These are phyloP conservation scores for Nephrocerus scutellatus DNA, from an alignment of 2,888 invertebrate species.

Conservation along the genomic window DNA sequence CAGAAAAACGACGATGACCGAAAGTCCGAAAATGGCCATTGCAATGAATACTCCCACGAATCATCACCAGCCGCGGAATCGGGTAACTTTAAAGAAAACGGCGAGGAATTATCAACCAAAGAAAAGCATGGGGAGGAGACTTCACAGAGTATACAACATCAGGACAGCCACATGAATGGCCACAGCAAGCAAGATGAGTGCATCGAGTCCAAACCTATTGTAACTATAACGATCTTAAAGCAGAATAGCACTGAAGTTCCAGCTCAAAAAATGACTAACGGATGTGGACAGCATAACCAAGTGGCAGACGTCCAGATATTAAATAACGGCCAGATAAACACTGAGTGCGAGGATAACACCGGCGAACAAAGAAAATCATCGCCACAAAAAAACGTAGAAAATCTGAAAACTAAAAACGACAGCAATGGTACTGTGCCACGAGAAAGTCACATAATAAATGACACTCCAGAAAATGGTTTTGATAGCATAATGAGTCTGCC, in stretches of 20 bases:
- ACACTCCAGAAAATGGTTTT: slow-evolving; percentile 37
- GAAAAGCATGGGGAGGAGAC: no score
- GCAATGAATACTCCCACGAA: slow-evolving; percentile 14
- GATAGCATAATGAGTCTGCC: slow-evolving; percentile 46
- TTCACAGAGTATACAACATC: no score
- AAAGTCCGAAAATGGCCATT: slow-evolving; percentile 30
- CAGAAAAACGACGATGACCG: slow-evolving; percentile 29
- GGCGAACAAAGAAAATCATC: neutral
- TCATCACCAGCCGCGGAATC: no score
- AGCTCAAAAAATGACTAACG: slow-evolving; percentile 20
- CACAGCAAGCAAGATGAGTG: no score
- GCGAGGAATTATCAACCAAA: no score
- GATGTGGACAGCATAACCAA: slow-evolving; percentile 47
- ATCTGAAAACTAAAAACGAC: slow-evolving; percentile 13
- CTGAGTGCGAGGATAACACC: no score
- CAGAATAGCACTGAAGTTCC: slow-evolving; percentile 56
- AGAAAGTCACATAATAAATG: slow-evolving; percentile 1
- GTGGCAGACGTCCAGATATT: slow-evolving; percentile 51
- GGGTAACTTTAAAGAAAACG: no score
- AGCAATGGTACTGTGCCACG: slow-evolving; percentile 8
- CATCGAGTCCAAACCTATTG: slow-evolving; percentile 56
- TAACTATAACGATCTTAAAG: slow-evolving; percentile 64
- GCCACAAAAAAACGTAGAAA: slow-evolving; percentile 11
- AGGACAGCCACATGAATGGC: slow-evolving; percentile 39
- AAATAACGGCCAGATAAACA: no score